Percentiles rank a stretch among this genome's conserved stretches.
These are phyloP conservation scores for Polypterus senegalus DNA, from an alignment of 2,113 vertebrate species.

Conservation along the genomic window DNA sequence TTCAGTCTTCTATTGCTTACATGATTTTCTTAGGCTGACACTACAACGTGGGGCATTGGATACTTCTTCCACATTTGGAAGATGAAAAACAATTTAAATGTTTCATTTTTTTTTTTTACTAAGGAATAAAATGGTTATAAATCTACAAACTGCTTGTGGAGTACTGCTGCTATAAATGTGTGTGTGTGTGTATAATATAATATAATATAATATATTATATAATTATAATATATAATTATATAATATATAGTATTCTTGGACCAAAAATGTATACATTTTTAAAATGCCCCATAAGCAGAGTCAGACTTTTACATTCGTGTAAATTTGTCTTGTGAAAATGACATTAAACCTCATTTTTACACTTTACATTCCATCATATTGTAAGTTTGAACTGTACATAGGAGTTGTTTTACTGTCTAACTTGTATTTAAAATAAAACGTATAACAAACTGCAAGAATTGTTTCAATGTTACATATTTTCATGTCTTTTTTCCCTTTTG, in stretches of 20 bases:
- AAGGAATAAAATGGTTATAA: conserved; percentile 35
- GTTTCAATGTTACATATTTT: conserved; percentile 85
- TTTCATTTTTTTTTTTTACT: conserved; percentile 40
- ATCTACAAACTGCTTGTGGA: conserved; percentile 60
- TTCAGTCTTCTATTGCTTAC: too few species aligned
- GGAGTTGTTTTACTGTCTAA: conserved; percentile 78
- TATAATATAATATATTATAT: too few species aligned
- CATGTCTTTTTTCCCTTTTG: conserved; percentile 67
- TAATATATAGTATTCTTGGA: conserved; percentile 72
- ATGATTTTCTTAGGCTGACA: conserved; percentile 21
- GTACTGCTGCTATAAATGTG: conserved; percentile 70
- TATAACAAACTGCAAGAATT: conserved; percentile 67
- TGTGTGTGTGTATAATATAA: too few species aligned
- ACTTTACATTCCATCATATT: conserved; percentile 62
- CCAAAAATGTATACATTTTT: conserved; percentile 33
- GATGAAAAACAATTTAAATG: conserved; percentile 33
- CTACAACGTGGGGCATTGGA: conserved; percentile 65
- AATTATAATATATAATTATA: too few species aligned
- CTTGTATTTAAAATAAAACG: conserved; percentile 80
- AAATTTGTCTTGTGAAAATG: conserved; percentile 48
- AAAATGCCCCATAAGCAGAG: conserved; percentile 51
- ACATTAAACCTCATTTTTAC: conserved; percentile 57
- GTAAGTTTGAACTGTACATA: conserved; percentile 72
- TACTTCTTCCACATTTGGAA: conserved; percentile 73
- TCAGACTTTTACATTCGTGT: conserved; percentile 41